These are phyloP conservation scores for Tinamus guttatus DNA, from an alignment of 2,113 vertebrate species.

Conservation along the genomic window DNA sequence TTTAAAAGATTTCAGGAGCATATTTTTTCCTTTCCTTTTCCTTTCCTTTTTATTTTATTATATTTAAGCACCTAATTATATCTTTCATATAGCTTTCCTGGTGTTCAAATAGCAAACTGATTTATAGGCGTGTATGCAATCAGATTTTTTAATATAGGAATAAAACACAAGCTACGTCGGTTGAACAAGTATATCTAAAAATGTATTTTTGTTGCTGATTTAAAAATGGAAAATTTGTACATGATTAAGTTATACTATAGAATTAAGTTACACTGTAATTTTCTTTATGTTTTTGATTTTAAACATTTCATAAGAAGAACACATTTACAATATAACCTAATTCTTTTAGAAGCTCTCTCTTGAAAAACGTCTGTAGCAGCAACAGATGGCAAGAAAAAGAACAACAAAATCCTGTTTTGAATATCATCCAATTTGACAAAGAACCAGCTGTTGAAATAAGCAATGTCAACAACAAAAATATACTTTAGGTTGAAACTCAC, in stretches of 20 bases:
- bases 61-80: background rate
- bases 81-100: background rate
- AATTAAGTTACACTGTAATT: background rate
- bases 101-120: conserved; percentile 5
- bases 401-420: conserved; percentile 56
- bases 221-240: background rate
- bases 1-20: background rate
- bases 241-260: background rate
- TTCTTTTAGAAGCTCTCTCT: conserved; percentile 37
- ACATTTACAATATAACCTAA: conserved; percentile 30
- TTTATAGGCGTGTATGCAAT: conserved; percentile 1
- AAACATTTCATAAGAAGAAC: background rate
- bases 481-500: background rate
- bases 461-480: conserved; percentile 9
- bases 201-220: background rate
- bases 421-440: conserved; percentile 43
- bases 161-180: background rate
- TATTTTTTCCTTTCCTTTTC: background rate
- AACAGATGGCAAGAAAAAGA: conserved; percentile 62
- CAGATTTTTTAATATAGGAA: background rate
- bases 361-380: background rate
- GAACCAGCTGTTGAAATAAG: conserved; percentile 39
- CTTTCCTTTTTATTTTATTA: background rate
- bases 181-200: background rate
- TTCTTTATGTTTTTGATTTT: conserved; percentile 41